Evolutionary conservation across 2,888 invertebrate species (phyloP).

Genomic region (Clanis bilineata): DNA sequence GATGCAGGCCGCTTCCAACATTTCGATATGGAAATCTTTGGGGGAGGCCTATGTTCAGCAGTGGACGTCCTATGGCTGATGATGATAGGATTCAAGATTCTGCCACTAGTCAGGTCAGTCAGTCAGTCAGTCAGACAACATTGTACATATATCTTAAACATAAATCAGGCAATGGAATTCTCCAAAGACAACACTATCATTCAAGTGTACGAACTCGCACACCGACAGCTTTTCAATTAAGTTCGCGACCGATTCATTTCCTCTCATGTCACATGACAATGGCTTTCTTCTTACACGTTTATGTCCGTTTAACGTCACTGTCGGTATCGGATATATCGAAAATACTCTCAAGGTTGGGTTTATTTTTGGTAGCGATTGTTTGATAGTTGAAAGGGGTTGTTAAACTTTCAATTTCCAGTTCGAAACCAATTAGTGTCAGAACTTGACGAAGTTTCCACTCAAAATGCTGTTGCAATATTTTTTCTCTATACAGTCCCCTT

Average conservation of each 20-base stretch:
- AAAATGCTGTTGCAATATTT: too few relatives aligned
- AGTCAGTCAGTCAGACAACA: too few relatives aligned
- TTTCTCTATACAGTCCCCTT: too few relatives aligned
- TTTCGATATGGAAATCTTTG: too few relatives aligned
- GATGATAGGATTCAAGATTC: too few relatives aligned
- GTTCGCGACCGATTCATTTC: conserved; percentile 29
- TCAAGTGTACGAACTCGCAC: neutral
- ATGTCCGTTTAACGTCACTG: conserved; percentile 5
- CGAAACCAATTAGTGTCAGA: neutral
- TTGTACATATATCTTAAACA: too few relatives aligned
- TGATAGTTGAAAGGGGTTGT: neutral
- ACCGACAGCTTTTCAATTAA: conserved; percentile 30
- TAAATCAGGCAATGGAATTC: too few relatives aligned
- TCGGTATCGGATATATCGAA: neutral
- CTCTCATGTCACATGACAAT: conserved; percentile 28
- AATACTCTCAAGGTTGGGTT: neutral
- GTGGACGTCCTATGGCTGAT: too few relatives aligned
- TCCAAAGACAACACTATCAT: neutral
- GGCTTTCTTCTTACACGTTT: conserved; percentile 20
- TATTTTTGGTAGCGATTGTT: neutral
- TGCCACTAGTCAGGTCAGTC: too few relatives aligned
- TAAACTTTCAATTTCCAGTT: neutral
- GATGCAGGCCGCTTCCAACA: too few relatives aligned
- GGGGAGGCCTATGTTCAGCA: too few relatives aligned
- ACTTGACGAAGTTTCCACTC: too few relatives aligned